phyloP scores from a whole-genome alignment of 2,113 vertebrate species.

The Thalassarche chlororhynchos region DNA sequence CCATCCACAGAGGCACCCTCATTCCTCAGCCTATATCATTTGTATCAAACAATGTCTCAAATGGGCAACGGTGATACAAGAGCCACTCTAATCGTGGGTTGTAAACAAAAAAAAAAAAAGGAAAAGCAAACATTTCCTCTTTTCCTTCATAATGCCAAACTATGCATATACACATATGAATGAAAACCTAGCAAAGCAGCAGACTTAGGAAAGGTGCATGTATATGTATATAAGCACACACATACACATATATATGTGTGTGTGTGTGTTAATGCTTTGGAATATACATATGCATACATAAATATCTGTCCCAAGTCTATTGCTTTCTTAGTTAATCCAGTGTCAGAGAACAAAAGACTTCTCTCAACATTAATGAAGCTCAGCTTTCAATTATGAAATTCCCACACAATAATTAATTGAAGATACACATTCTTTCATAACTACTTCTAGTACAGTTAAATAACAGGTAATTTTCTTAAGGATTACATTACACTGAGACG shows the following conservation, averaged over 20 bases:
- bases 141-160: neutral
- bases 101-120: neutral
- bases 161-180: accelerated
- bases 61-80: neutral
- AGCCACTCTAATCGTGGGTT: too few relatives aligned
- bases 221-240: accelerated
- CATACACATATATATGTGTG: accelerated
- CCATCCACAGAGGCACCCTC: neutral
- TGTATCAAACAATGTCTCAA: neutral
- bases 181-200: neutral
- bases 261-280: too few relatives aligned
- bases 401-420: neutral
- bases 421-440: neutral
- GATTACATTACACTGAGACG: neutral
- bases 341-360: neutral
- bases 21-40: neutral
- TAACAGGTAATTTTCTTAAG: neutral
- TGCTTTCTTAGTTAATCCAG: neutral
- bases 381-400: neutral
- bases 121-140: neutral
- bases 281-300: too few relatives aligned
- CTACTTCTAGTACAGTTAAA: neutral
- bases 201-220: neutral
- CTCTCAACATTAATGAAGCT: neutral
- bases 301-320: neutral